phyloP scores from a whole-genome alignment of 2,888 invertebrate species.

The Oasisia sp. region DNA sequence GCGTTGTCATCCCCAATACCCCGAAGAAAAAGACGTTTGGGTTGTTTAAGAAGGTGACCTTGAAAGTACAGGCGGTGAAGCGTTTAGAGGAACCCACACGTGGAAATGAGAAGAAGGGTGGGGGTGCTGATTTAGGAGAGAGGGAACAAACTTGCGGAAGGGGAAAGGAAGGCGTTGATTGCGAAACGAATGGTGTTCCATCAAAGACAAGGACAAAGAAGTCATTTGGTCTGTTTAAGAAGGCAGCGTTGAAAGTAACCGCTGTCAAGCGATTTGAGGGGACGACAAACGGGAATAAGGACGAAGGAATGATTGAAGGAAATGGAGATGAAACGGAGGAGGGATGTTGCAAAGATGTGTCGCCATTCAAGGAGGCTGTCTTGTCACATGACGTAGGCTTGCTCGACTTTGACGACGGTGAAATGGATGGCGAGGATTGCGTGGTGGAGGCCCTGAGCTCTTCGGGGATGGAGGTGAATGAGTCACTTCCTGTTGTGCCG shows the following conservation, averaged over 20 bases:
- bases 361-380: background rate
- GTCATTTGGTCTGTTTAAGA: background rate
- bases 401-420: background rate
- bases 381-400: conserved; percentile 9
- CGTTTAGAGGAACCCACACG: background rate
- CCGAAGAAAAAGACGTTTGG: background rate
- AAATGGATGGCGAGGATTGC: background rate
- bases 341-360: background rate
- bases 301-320: background rate
- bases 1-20: background rate
- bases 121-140: background rate
- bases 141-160: background rate
- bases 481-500: background rate
- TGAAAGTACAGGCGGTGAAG: background rate
- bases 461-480: background rate
- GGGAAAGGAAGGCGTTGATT: background rate
- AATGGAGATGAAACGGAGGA: background rate
- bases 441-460: background rate
- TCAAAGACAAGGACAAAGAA: background rate
- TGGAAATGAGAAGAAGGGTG: background rate
- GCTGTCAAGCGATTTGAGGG: background rate
- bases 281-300: background rate
- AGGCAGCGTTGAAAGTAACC: conserved; percentile 4
- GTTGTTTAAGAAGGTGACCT: background rate
- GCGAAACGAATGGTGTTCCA: background rate